phyloP scores from a whole-genome alignment of 2,113 vertebrate species.

The Oryzias woworae region DNA sequence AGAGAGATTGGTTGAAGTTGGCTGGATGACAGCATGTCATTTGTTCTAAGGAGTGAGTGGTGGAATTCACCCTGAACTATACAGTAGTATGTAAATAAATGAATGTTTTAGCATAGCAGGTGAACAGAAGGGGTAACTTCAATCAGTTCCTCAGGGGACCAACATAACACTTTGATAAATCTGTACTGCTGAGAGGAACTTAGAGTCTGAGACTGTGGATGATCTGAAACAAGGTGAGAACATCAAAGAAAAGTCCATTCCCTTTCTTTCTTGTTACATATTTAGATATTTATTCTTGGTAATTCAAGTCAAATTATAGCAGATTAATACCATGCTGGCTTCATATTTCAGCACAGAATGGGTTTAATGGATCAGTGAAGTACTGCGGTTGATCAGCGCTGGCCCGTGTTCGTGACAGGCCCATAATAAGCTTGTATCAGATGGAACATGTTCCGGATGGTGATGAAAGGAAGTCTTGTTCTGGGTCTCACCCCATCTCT shows the following conservation, averaged over 20 bases:
- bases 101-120: constrained; percentile 8
- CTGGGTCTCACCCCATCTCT: constrained; percentile 22
- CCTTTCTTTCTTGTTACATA: too few species aligned
- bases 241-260: too few species aligned
- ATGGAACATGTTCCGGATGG: constrained; percentile 7
- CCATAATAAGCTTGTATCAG: constrained; percentile 20
- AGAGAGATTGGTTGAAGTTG: constrained; percentile 4
- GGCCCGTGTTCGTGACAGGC: not conserved
- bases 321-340: too few species aligned
- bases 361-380: not conserved
- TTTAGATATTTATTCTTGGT: too few species aligned
- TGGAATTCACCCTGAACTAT: constrained; percentile 8
- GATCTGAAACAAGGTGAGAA: too few species aligned
- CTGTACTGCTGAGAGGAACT: constrained; percentile 5
- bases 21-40: constrained; percentile 6
- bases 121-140: not conserved
- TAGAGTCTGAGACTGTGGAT: not conserved
- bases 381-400: not conserved
- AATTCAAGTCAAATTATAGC: too few species aligned
- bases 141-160: too few species aligned
- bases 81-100: constrained; percentile 1
- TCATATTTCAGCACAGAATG: not conserved
- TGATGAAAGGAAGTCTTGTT: constrained; percentile 12
- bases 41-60: constrained; percentile 9
- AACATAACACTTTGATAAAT: constrained; percentile 18